Base-by-base conservation (phyloP, 2,113 vertebrate species). In the Microtus richardsoni region DNA sequence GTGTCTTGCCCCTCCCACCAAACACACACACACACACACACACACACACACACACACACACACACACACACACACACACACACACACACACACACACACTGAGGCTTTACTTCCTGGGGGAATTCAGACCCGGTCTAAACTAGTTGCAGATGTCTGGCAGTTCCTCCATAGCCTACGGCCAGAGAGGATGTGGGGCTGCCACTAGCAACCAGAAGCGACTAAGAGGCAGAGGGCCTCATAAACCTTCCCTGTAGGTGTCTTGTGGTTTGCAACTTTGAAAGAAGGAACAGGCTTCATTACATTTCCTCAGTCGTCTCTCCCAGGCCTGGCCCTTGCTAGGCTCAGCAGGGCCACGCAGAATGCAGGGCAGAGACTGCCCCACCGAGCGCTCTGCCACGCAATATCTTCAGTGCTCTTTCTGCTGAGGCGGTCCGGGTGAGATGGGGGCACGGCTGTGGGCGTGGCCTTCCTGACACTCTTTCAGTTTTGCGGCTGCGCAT, bases 41-140 rank as follows among this genome's bases (percentile, higher is more conserved):
- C 77, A 70, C 49, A 79, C 36, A 88, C 49, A 80, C 62, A 58
- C 36, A 47, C 36, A 70, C 58, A 68, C 68, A 77, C 68, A 54
- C 85, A 33, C 90, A 78, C 8, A 79, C 36, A 88, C 49, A 79
- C 62, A 58, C 36, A 47, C 36, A 70, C 58, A 68, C 68, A n/a
- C n/a, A 77, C 68, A 54, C 85, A 33, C 90, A 78, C 90, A 30
- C 33, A 36, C 88, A 66, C 24, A 24, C 30, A 33, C 71, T 30
- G 26, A 22, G 0, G 7, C 33, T 70, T 39, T 83, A 96, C 95
- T 98, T 98, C 97, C 95, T 97, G 96, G 97, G 97, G 97, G 88
- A 97, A 95, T 98, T 97, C 97, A 97, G 96, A 88, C 90, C 88
- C 91, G 70, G 88, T 93, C 85, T 96, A 71, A 96, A 96, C 97